Evolutionary conservation across 2,797 vertebrate genomes (phyloP).

Genomic region (Aulostomus chinensis): DNA sequence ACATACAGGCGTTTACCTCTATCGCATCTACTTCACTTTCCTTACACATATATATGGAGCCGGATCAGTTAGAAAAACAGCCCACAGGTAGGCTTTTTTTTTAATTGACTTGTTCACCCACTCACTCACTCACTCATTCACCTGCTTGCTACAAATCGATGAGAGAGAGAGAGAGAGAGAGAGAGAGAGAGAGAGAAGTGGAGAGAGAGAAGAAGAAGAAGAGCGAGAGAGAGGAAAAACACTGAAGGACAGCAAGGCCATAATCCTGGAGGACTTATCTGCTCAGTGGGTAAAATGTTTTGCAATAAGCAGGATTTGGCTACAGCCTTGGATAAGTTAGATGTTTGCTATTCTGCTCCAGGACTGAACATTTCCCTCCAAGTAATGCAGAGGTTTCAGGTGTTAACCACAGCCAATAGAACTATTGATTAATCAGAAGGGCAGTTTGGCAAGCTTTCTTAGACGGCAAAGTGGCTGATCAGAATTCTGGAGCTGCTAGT

Average conservation of each 20-base stretch:
- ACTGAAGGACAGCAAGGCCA: conserved; percentile 33
- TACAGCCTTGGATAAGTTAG: conserved; percentile 54
- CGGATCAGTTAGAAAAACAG: conserved; percentile 59
- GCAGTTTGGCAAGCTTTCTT: conserved; percentile 68
- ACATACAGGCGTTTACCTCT: conserved; percentile 74
- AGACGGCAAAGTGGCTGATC: conserved; percentile 79
- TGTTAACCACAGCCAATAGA: conserved; percentile 75
- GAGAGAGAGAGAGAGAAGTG: conserved; percentile 14
- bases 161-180: conserved; percentile 12
- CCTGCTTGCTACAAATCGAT: conserved; percentile 26
- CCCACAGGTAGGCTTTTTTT: conserved; percentile 55
- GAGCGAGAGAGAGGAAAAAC: no score
- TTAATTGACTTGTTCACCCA: conserved; percentile 30
- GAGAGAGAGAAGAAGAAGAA: no score
- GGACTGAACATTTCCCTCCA: conserved; percentile 69
- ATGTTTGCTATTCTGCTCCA: conserved; percentile 71
- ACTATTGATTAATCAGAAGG: conserved; percentile 78
- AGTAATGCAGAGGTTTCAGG: conserved; percentile 73
- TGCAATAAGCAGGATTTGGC: conserved; percentile 55
- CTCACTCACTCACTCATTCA: conserved; percentile 34
- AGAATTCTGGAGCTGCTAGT: conserved; percentile 71
- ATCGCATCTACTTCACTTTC: conserved; percentile 61
- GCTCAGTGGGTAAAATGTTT: conserved; percentile 54
- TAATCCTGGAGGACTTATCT: conserved; percentile 51
- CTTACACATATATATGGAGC: conserved; percentile 55